Percentiles rank a stretch among this genome's conserved stretches.
phyloP scores from a whole-genome alignment of 2,113 vertebrate species.

The Mandrillus leucophaeus region DNA sequence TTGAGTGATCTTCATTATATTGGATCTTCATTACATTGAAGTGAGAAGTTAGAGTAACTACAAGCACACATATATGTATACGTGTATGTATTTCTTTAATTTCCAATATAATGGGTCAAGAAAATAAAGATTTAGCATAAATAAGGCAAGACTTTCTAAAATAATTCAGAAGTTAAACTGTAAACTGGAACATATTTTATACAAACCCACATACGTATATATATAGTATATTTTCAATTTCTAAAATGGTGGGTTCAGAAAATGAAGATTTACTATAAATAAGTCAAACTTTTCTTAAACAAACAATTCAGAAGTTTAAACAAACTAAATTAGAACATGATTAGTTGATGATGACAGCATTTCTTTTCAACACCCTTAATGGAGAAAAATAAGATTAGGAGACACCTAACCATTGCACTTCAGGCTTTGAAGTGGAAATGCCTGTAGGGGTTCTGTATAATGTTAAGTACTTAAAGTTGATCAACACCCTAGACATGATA shows the following conservation, averaged over 20 bases:
- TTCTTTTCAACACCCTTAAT: constrained; percentile 78
- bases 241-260: neutral
- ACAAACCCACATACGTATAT: neutral
- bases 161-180: neutral
- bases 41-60: neutral
- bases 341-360: constrained; percentile 56
- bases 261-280: constrained; percentile 9
- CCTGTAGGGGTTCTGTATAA: constrained; percentile 82
- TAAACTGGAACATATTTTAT: neutral
- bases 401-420: constrained; percentile 78
- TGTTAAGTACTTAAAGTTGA: constrained; percentile 86
- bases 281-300: constrained; percentile 15
- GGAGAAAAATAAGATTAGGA: constrained; percentile 83
- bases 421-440: constrained; percentile 82
- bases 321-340: constrained; percentile 4
- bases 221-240: neutral
- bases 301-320: constrained; percentile 17
- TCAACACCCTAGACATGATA: constrained; percentile 85
- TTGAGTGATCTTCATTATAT: too few species aligned
- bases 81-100: neutral
- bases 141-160: neutral
- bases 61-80: neutral
- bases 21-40: neutral
- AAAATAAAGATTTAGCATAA: constrained; percentile 14
- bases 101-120: neutral